These are phyloP conservation scores for Lucinisca nassula DNA, from an alignment of 2,888 invertebrate genomes.

Conservation along the genomic window DNA sequence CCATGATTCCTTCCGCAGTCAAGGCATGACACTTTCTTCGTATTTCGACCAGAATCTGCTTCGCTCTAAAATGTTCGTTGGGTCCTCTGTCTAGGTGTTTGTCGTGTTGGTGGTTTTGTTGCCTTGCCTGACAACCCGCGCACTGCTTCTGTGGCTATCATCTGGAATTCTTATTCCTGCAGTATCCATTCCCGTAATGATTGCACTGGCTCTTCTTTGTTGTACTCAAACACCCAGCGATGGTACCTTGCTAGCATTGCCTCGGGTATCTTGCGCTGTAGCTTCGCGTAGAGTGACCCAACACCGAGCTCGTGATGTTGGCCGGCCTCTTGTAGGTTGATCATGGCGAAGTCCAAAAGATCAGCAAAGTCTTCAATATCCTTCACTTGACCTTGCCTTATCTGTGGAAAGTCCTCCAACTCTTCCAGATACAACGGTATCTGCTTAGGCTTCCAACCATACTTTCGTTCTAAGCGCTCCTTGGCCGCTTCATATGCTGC, in stretches of 20 bases:
- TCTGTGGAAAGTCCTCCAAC: background rate
- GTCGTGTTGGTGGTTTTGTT: background rate
- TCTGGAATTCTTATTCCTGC: conserved; percentile 39
- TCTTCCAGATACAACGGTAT: background rate
- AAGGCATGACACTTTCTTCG: background rate
- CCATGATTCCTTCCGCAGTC: conserved; percentile 9
- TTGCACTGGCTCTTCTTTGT: conserved; percentile 23
- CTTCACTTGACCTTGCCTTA: background rate
- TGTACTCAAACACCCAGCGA: conserved; percentile 38
- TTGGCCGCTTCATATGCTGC: conserved; percentile 25
- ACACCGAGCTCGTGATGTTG: conserved; percentile 13
- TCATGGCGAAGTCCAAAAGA: too few relatives aligned
- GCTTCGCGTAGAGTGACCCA: conserved; percentile 27
- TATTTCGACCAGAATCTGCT: background rate
- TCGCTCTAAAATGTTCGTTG: conserved; percentile 28
- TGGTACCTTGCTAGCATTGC: too few relatives aligned
- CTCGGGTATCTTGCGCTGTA: conserved; percentile 35
- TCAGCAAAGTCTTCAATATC: background rate
- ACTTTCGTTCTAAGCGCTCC: background rate
- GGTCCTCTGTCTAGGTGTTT: background rate
- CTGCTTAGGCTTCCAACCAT: background rate
- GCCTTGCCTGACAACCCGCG: background rate
- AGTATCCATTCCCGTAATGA: conserved; percentile 14
- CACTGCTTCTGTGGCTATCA: conserved; percentile 22
- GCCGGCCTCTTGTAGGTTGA: conserved; percentile 22